phyloP scores from a whole-genome alignment of 2,113 vertebrate genomes.

The Hemiscyllium ocellatum region DNA sequence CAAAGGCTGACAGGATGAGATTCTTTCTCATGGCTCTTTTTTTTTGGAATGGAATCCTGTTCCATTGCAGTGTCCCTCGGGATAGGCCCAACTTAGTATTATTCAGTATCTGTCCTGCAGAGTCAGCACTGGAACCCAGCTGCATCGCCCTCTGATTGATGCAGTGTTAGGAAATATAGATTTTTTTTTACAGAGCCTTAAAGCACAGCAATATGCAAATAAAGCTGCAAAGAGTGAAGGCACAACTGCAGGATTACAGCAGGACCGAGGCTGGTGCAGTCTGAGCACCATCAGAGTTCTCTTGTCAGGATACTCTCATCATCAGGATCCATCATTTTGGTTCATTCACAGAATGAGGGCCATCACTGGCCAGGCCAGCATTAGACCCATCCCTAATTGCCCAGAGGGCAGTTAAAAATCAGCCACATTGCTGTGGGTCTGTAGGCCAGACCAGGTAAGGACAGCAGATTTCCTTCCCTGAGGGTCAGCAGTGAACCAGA shows the following conservation, averaged over 20 bases:
- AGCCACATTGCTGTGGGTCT: too few species aligned
- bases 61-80: not conserved
- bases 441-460: too few species aligned
- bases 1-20: not conserved
- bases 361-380: too few species aligned
- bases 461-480: too few species aligned
- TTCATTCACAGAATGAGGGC: too few species aligned
- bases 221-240: constrained; percentile 11
- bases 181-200: not conserved
- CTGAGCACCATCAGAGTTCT: not conserved
- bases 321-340: not conserved
- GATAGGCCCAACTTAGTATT: not conserved
- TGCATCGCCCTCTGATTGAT: constrained; percentile 12
- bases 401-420: too few species aligned
- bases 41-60: not conserved
- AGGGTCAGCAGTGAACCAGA: too few species aligned
- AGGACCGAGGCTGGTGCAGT: not conserved
- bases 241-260: constrained; percentile 1
- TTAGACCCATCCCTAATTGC: too few species aligned
- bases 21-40: not conserved
- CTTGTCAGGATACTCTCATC: not conserved
- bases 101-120: not conserved
- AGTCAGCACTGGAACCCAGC: constrained; percentile 4
- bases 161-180: constrained; percentile 13
- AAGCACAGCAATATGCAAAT: constrained; percentile 20